These are phyloP conservation scores for Tragelaphus eurycerus DNA, from an alignment of 2,797 vertebrate genomes.

Conservation along the genomic window DNA sequence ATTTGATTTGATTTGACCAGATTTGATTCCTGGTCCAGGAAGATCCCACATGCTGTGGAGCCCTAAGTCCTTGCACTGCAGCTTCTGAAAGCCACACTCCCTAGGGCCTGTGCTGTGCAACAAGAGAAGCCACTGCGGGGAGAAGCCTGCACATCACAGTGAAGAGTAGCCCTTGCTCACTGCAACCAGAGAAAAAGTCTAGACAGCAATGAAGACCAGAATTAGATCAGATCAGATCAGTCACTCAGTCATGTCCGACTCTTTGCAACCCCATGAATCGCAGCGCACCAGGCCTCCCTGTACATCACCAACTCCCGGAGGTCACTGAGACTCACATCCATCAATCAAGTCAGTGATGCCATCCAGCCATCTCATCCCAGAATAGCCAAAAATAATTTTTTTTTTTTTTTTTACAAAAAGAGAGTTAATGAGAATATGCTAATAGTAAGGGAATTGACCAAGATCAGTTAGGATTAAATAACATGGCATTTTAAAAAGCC, in stretches of 20 bases:
- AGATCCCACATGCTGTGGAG: background rate
- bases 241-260: too few species aligned
- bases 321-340: too few species aligned
- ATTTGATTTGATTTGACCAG: too few species aligned
- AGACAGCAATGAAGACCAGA: background rate
- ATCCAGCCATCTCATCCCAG: background rate
- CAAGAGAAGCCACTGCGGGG: background rate
- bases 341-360: too few species aligned
- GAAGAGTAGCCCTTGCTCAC: background rate
- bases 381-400: background rate
- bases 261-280: too few species aligned
- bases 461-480: background rate
- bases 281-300: too few species aligned
- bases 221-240: background rate
- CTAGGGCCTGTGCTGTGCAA: background rate
- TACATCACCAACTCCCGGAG: too few species aligned
- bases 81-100: background rate
- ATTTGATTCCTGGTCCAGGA: background rate
- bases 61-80: fast-evolving
- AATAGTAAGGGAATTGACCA: background rate
- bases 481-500: background rate
- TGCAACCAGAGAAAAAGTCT: background rate
- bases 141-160: background rate
- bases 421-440: background rate
- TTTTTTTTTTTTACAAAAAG: too few species aligned